phyloP scores from a whole-genome alignment of 2,888 invertebrate genomes.

The Orthosia incerta region DNA sequence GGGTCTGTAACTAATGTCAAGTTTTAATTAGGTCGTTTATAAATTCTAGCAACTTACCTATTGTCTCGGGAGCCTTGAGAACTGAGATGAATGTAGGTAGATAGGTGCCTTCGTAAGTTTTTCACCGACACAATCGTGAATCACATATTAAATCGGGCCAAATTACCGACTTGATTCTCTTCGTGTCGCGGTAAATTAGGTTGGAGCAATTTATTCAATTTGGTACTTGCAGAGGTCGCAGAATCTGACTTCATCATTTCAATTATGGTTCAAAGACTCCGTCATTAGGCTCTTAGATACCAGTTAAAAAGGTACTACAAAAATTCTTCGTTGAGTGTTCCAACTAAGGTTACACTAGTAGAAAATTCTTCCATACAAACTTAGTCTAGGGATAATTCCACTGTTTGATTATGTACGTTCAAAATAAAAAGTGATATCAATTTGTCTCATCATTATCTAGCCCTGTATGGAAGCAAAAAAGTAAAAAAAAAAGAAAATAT shows the following conservation, averaged over 20 bases:
- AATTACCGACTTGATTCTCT: constrained; percentile 30
- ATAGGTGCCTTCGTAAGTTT: not conserved
- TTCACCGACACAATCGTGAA: constrained; percentile 22
- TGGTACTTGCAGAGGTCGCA: constrained; percentile 18
- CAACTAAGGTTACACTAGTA: too few relatives aligned
- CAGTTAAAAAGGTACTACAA: too few relatives aligned
- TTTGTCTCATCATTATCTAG: too few relatives aligned
- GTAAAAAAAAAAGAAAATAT: too few relatives aligned
- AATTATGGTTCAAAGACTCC: constrained; percentile 25
- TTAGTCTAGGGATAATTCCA: too few relatives aligned
- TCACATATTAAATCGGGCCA: constrained; percentile 26
- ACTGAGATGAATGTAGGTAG: constrained; percentile 9
- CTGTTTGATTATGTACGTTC: too few relatives aligned
- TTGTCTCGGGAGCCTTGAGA: constrained; percentile 38
- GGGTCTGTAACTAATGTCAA: not conserved
- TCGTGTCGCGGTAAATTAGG: constrained; percentile 49
- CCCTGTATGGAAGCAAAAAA: too few relatives aligned
- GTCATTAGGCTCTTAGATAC: not conserved
- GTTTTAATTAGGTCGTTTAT: not conserved
- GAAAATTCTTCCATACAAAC: too few relatives aligned
- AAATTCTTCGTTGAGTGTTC: not conserved
- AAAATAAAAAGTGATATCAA: too few relatives aligned
- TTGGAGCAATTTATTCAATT: constrained; percentile 52
- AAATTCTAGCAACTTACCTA: constrained; percentile 1
- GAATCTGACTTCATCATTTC: constrained; percentile 32